These are phyloP conservation scores for Narcine bancroftii DNA, from an alignment of 2,113 vertebrate genomes.

Conservation along the genomic window DNA sequence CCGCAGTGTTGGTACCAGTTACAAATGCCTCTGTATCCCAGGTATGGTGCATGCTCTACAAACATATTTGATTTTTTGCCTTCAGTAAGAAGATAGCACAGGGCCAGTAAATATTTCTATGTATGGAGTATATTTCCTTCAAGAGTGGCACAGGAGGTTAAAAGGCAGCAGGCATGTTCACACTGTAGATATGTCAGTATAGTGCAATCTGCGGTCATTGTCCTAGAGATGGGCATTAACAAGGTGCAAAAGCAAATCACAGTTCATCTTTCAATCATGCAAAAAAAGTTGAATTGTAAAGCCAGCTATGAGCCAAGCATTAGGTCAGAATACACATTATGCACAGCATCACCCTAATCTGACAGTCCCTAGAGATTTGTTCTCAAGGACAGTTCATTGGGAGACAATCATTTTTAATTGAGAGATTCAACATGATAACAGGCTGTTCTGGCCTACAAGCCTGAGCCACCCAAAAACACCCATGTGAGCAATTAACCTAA, in stretches of 20 bases:
- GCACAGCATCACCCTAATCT: not conserved
- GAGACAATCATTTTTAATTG: too few species aligned
- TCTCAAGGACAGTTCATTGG: too few species aligned
- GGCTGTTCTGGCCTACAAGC: too few species aligned
- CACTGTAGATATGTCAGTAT: too few species aligned
- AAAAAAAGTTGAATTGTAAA: not conserved
- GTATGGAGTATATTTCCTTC: not conserved
- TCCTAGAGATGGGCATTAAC: not conserved
- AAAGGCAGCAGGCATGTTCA: not conserved
- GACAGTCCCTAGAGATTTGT: not conserved
- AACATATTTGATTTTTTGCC: not conserved
- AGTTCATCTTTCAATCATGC: too few species aligned
- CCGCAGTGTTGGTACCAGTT: constrained; percentile 87
- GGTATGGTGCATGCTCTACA: constrained; percentile 54
- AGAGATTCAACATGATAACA: too few species aligned
- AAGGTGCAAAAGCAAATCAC: not conserved
- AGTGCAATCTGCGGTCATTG: not conserved
- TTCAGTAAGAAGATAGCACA: not conserved
- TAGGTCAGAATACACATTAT: too few species aligned
- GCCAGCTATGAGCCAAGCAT: not conserved
- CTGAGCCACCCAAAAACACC: too few species aligned
- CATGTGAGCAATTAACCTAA: too few species aligned
- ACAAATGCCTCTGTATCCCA: constrained; percentile 90
- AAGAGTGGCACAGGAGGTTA: not conserved
- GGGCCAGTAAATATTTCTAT: not conserved